Base-by-base conservation (phyloP, 2,888 invertebrate species). In the Coenonympha glycerion region DNA sequence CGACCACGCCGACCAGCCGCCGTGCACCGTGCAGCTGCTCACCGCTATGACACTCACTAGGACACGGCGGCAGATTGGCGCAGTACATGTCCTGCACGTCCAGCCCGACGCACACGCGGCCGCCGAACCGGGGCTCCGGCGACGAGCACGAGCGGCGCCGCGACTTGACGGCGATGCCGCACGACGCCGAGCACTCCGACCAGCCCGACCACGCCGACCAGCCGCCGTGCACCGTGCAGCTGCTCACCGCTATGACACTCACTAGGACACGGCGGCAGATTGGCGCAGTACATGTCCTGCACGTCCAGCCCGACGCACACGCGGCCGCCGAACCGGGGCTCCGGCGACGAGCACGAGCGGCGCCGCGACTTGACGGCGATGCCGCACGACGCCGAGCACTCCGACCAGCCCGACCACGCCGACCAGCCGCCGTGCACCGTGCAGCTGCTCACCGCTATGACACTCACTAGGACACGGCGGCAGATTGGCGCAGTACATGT, bases 151-250 rank as follows among this genome's bases (percentile, higher is more conserved):
- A 90, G 1, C 97, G 89, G 0, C 92, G 88, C 0, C 95, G 89
- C 0, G 92, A 92, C 83, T 95, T 95, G 42, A 95, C 92, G 0
- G 96, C 96, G 47, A 93, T 90, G 22, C 97, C 88, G 53, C 87
- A 87, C 0, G 85, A 68, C 6, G 91, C 90, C 1, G 93, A 92
- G 65, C 97, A 98, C 19, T 93, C 92, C 1, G 97, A 96, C 97
- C 97, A 98, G 0, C 92, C 90, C 0, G 96, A 94, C 97, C 97
- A 98, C 1, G 92, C 90, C 0, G 97, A 95, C 97, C 97, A 97
- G n/a, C 92, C 94, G 2, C 97, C 97, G 82, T 96, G 95, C n/a
- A 92, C 91, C 0, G 95, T 96, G 77, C 95, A 96, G 77, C 95
- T 95, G 2, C 90, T 85, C 18, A 95, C 95, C 53, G 92, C 88